Evolutionary conservation across 2,113 vertebrate genomes (phyloP), one percentile per base, ranked within the genome.

Genomic region (Psilopsiagon aurifrons): DNA sequence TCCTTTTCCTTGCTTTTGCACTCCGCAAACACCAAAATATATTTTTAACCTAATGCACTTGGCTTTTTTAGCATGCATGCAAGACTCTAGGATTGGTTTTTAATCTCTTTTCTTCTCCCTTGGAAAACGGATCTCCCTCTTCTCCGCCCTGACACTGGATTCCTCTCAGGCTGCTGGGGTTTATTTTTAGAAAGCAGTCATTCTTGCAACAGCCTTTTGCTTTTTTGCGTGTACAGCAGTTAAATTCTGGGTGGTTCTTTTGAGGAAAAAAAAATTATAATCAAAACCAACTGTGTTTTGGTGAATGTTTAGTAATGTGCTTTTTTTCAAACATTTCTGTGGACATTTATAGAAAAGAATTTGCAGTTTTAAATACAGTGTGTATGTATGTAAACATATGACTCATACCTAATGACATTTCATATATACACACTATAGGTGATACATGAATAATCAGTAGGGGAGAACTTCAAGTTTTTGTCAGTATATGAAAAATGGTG

Each of bases 101-200:
- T 93, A 35, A 11, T 62, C 43, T 92, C 81, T 80, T 93, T 92
- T 97, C 79, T 91, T 95, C 52, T 95, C 76, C n/a, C 49, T 81
- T 94, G 67, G 91, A 91, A 97, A 97, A 96, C 51, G 49, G 92
- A 95, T 97, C 95, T 94, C 83, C 94, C 85, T 95, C 88, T 96
- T 88, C 84, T 97, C 74, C 28, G 6, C 85, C 83, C 69, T 96
- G 86, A 93, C 90, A 94, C 95, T 97, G 87, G 80, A 96, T 97
- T 96, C 95, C 96, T 98, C 94, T 96, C 84, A 69, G 70, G 92
- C 95, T 97, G 93, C 95, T 92, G 93, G 96, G 84, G 92, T 97
- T 97, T 98, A 98, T 98, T 98, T 97, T 97, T 93, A 95, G 96
- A 96, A 96, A 92, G 89, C 95, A 90, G 97, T 97, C 73, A 59